phyloP scores from a whole-genome alignment of 2,797 vertebrate species.

The Gadopsis marmoratus region DNA sequence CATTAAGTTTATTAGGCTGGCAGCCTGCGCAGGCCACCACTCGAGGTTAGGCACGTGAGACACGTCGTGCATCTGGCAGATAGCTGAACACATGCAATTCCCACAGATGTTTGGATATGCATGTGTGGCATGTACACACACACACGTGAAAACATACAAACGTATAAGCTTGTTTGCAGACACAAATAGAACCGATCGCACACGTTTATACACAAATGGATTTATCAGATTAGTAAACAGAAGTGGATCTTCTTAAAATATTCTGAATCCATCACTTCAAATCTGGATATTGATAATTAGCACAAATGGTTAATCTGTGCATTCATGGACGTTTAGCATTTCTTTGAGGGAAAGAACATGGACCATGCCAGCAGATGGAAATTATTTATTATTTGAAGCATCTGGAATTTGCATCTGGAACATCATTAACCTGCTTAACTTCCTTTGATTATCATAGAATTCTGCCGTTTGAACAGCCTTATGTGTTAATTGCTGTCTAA shows the following conservation, averaged over 20 bases:
- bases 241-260: slow-evolving; percentile 19
- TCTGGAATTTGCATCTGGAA: slow-evolving; percentile 27
- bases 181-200: slow-evolving; percentile 12
- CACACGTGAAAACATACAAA: background rate
- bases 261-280: slow-evolving; percentile 21
- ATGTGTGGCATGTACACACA: background rate
- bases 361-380: slow-evolving; percentile 2
- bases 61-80: slow-evolving; percentile 35
- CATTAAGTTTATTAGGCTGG: slow-evolving; percentile 77
- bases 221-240: slow-evolving; percentile 30
- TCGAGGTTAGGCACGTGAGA: slow-evolving; percentile 39
- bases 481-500: slow-evolving; percentile 8
- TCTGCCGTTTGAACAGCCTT: slow-evolving; percentile 3
- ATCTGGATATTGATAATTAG: slow-evolving; percentile 24
- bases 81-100: background rate
- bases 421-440: slow-evolving; percentile 32
- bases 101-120: background rate
- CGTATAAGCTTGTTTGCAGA: slow-evolving; percentile 5
- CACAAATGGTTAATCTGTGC: slow-evolving; percentile 19
- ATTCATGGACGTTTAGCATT: slow-evolving; percentile 15
- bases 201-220: slow-evolving; percentile 15
- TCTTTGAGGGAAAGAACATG: background rate
- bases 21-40: slow-evolving; percentile 21
- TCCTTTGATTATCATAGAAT: slow-evolving; percentile 14
- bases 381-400: slow-evolving; percentile 33